Evolutionary conservation across 2,113 vertebrate genomes (phyloP), one percentile per base, ranked within the genome.

Genomic region (Campylomormyrus numenius): DNA sequence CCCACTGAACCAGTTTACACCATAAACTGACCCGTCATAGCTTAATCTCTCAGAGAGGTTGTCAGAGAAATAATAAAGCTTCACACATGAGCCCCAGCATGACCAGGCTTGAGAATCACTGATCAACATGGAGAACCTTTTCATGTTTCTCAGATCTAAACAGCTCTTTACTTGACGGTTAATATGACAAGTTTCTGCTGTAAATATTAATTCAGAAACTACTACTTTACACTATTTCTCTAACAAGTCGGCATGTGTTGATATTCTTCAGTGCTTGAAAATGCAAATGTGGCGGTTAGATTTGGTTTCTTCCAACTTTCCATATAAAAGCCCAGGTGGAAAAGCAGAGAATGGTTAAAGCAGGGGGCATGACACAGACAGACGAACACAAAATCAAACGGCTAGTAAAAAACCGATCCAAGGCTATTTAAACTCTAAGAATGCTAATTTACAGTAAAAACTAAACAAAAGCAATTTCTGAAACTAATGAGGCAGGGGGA

Each of bases 261-360:
- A 62, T 17, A 53, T 89, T 13, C 39, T 50, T 39, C 31, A 83
- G 50, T 39, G 24, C 77, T 46, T 31, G 52, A 52, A 89, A 62
- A 58, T 58, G 50, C 5, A 74, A 88, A 74, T 48, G 77, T 15
- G 35, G 10, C 13, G 5, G 31, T 21, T 39, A 62, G 35, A 48
- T 19, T 46, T 10, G 56, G 53, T 6, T 88, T 5, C 46, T 56
- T 9, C 56, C 39, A 5, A 35, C 15, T 45, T 62, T 42, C 31
- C 10, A 5, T 35, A n/a, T 62, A 70, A 46, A 56, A 9, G 35
- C 27, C 56, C 27, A 80, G 27, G 50, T 89, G 49, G 88, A 80
- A 84, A 56, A 31, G 56, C 39, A 89, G 62, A 88, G 31, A 58
- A 85, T 46, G 77, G 77, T 80, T 24, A 58, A 89, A 49, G 49